Percentiles rank a stretch among this genome's conserved stretches.
phyloP scores from a whole-genome alignment of 2,113 vertebrate genomes.

The Petroica traversi region DNA sequence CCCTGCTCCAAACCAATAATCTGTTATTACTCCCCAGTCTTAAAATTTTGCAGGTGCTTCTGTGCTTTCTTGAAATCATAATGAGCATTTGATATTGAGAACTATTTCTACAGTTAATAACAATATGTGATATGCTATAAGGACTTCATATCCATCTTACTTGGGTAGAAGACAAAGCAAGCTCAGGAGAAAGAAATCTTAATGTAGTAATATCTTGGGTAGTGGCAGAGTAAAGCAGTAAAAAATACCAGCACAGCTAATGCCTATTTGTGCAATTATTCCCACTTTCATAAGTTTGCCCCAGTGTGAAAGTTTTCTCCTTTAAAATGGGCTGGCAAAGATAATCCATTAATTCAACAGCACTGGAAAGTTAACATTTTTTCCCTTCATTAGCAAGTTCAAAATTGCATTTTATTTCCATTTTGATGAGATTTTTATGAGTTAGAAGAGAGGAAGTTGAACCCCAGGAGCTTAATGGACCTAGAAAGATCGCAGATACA shows the following conservation, averaged over 20 bases:
- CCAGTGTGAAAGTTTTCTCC: slow-evolving; percentile 44
- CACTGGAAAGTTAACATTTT: slow-evolving; percentile 60
- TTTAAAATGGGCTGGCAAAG: slow-evolving; percentile 46
- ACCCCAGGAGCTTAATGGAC: slow-evolving; percentile 75
- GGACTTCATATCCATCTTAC: background rate
- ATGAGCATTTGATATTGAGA: background rate
- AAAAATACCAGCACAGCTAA: slow-evolving; percentile 8
- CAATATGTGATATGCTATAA: background rate
- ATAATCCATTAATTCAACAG: slow-evolving; percentile 73
- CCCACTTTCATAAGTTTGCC: slow-evolving; percentile 42
- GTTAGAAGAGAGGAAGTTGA: slow-evolving; percentile 73
- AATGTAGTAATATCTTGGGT: slow-evolving; percentile 14
- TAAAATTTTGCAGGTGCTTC: slow-evolving; percentile 1
- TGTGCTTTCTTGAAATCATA: background rate
- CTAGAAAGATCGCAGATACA: slow-evolving; percentile 73
- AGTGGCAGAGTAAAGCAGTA: background rate
- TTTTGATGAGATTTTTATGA: slow-evolving; percentile 82
- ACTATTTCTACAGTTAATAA: slow-evolving; percentile 5
- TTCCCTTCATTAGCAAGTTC: slow-evolving; percentile 74
- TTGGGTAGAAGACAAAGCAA: slow-evolving; percentile 28
- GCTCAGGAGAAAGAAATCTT: background rate
- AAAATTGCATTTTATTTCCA: slow-evolving; percentile 80
- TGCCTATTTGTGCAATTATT: slow-evolving; percentile 34
- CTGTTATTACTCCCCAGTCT: background rate
- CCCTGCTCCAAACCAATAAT: background rate